Evolutionary conservation across 2,797 vertebrate species (phyloP).

Genomic region (Rallus crepitans): DNA sequence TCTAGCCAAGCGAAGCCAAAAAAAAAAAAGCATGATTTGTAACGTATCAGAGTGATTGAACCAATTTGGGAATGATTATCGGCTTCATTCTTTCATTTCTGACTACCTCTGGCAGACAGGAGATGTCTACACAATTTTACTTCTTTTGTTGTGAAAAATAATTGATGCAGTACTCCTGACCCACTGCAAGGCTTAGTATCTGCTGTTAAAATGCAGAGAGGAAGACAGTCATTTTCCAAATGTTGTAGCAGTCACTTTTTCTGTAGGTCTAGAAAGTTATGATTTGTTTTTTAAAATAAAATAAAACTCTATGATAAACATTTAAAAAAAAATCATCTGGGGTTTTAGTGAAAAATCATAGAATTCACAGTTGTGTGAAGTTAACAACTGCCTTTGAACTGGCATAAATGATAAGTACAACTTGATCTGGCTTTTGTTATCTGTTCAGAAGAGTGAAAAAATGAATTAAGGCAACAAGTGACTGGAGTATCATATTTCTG

Average conservation of each 20-base stretch:
- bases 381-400: neutral
- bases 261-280: neutral
- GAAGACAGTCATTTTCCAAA: neutral
- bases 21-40: neutral
- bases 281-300: neutral
- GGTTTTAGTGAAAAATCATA: neutral
- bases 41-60: neutral
- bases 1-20: neutral
- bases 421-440: neutral
- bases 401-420: neutral
- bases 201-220: neutral
- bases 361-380: neutral
- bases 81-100: neutral
- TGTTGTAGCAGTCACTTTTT: neutral
- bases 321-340: rapidly evolving
- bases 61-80: neutral
- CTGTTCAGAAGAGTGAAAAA: neutral
- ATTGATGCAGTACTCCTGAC: neutral
- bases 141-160: neutral
- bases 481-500: neutral
- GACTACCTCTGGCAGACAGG: neutral
- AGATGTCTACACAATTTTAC: neutral
- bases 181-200: neutral
- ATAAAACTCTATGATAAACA: neutral
- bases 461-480: neutral